phyloP scores from a whole-genome alignment of 2,888 invertebrate species.

The Lasioglossum pauxillum region DNA sequence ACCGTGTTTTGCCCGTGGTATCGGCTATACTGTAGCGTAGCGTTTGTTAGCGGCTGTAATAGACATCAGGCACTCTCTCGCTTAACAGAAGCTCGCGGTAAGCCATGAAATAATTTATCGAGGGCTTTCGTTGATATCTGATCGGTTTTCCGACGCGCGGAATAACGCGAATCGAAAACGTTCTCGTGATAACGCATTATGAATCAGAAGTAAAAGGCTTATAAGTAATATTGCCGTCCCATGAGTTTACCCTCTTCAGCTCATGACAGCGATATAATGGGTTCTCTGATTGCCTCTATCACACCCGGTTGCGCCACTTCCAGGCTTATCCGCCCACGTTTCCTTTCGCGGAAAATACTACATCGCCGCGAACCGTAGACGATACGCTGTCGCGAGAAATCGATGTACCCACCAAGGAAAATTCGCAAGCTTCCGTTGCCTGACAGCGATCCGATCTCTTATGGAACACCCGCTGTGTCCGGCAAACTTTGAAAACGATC shows the following conservation, averaged over 20 bases:
- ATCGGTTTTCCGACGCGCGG: not conserved
- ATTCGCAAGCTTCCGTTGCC: conserved; percentile 24
- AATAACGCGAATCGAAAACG: conserved; percentile 16
- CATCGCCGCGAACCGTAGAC: conserved; percentile 61
- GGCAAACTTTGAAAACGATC: not conserved
- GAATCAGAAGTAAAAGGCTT: conserved; percentile 57
- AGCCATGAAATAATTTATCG: conserved; percentile 25
- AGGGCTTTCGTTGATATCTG: not conserved
- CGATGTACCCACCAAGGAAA: conserved; percentile 54
- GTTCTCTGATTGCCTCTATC: conserved; percentile 71
- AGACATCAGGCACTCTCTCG: not conserved
- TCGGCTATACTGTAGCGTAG: not conserved
- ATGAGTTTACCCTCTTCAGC: conserved; percentile 61
- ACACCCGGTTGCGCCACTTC: conserved; percentile 69
- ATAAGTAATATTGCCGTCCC: conserved; percentile 58
- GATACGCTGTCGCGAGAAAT: conserved; percentile 60
- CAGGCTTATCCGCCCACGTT: conserved; percentile 68
- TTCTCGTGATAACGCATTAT: conserved; percentile 59
- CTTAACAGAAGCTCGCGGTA: not conserved
- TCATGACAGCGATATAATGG: conserved; percentile 67
- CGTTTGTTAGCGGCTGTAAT: not conserved
- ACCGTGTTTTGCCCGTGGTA: not conserved
- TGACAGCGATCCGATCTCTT: conserved; percentile 30
- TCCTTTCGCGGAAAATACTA: conserved; percentile 65
- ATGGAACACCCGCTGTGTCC: not conserved